Evolutionary conservation across 2,888 invertebrate species (phyloP).

Genomic region (Hydraecia micacea): DNA sequence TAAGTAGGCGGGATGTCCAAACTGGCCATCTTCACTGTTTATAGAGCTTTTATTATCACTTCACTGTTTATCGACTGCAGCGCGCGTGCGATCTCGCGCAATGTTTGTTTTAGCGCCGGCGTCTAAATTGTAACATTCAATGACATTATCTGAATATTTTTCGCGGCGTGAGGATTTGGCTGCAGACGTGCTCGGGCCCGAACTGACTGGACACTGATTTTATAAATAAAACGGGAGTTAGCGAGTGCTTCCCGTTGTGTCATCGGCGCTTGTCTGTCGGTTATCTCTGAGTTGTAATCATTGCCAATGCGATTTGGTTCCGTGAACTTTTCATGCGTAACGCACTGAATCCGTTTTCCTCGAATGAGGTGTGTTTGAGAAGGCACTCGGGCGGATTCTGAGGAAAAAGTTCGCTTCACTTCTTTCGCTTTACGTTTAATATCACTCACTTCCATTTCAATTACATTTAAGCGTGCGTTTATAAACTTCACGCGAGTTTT

Average conservation of each 20-base stretch:
- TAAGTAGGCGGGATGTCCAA: constrained; percentile 79
- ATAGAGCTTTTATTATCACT: constrained; percentile 61
- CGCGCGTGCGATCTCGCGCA: constrained; percentile 38
- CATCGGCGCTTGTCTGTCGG: constrained; percentile 72
- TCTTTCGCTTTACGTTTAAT: constrained; percentile 5
- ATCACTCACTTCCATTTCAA: constrained; percentile 25
- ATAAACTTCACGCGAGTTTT: constrained; percentile 11
- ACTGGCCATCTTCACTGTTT: constrained; percentile 75
- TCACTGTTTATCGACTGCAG: constrained; percentile 58
- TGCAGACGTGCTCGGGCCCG: constrained; percentile 80
- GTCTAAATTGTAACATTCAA: constrained; percentile 70
- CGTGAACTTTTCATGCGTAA: constrained; percentile 67
- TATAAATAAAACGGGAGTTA: constrained; percentile 86
- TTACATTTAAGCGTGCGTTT: constrained; percentile 14
- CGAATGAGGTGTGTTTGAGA: constrained; percentile 48
- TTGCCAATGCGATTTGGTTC: constrained; percentile 65
- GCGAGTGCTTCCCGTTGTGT: constrained; percentile 81
- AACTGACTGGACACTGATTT: constrained; percentile 85
- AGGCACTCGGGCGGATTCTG: constrained; percentile 24
- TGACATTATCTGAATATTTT: constrained; percentile 71
- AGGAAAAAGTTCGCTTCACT: constrained; percentile 24
- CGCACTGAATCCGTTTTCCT: constrained; percentile 51
- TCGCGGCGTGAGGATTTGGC: constrained; percentile 66
- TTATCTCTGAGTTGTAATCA: constrained; percentile 63
- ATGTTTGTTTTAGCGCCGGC: constrained; percentile 76